Evolutionary conservation across 2,888 invertebrate genomes (phyloP).

Genomic region (Dryobotodes eremita): DNA sequence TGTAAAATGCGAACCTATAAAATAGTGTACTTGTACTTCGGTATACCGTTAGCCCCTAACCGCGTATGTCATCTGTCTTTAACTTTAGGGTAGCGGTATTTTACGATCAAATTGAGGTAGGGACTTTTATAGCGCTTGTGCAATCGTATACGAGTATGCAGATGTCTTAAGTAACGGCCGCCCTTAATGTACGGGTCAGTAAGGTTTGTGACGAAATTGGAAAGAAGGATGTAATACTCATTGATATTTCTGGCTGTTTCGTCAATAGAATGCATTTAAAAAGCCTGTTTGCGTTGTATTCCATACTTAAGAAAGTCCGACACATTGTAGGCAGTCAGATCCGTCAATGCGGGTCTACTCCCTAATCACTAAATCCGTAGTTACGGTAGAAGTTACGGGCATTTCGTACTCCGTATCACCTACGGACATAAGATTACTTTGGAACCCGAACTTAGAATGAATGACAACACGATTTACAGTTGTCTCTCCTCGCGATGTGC

Average conservation of each 20-base stretch:
- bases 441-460: too few relatives aligned
- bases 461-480: too few relatives aligned
- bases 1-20: neutral
- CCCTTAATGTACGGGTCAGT: conserved; percentile 26
- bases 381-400: too few relatives aligned
- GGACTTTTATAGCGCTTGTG: conserved; percentile 32
- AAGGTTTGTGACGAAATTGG: conserved; percentile 22
- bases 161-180: conserved; percentile 40
- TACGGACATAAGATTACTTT: too few relatives aligned
- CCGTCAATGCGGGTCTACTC: too few relatives aligned
- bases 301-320: neutral
- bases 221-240: conserved; percentile 7
- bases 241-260: neutral
- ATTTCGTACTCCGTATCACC: too few relatives aligned
- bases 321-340: neutral
- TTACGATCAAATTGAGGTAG: conserved; percentile 30
- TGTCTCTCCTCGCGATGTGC: too few relatives aligned
- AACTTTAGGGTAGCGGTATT: conserved; percentile 19
- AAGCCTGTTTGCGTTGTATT: neutral
- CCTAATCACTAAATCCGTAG: too few relatives aligned
- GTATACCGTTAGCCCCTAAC: neutral
- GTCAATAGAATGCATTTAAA: too few relatives aligned
- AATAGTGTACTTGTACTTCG: neutral
- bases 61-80: neutral
- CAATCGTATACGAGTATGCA: conserved; percentile 46